Evolutionary conservation across 2,888 invertebrate species (phyloP), one percentile per base, ranked within the genome.

Genomic region (Patella depressa): DNA sequence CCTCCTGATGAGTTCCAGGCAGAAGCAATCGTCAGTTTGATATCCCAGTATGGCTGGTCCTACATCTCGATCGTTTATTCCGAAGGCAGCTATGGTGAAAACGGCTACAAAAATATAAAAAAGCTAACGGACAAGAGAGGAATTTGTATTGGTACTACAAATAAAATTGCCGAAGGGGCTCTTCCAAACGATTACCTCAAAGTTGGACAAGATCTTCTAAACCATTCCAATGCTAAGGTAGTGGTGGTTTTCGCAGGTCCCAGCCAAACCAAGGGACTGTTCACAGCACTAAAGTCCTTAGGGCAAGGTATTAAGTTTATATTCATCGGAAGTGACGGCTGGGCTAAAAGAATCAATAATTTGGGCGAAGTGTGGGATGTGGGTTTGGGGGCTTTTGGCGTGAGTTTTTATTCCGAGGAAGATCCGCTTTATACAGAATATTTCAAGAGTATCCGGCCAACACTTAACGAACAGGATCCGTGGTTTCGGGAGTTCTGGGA

Each of bases 31-130:
- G 69, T 85, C 2, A 76, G 76, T 24, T 74, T 88, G 15, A 75
- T 88, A 14, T n/a, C 72, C 9, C 77, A 83, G 55, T 85, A 87
- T 72, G 95, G 95, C 90, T 96, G 95, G 95, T 95, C 94, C n/a
- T 95, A 95, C 90, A 94, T 96, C 70, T 95, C 95, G 73, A 94
- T 94, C 15, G 94, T 95, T 76, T 94, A 95, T 90, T 94, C 94
- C 2, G 94, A 95, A 87, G 95, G 95, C 15, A 82, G 85, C 65
- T 88, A 88, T 72, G 88, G 88, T 11, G 84, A 83, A 71, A 78
- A 78, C 11, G 86, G 83, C 1, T 81, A 81, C 55, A 79, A 82
- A 19, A 75, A 78, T n/a, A 77, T 88, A 5, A 74, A 78, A 34
- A 19, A 69, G 14, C n/a, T 81, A 5, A 81, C 85, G 3, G 17